A percentile compares a stretch with the other conserved stretches of the same genome.
Evolutionary conservation across 1,140 invertebrate species (phyloP).

Genomic region (Sogatella furcifera): DNA sequence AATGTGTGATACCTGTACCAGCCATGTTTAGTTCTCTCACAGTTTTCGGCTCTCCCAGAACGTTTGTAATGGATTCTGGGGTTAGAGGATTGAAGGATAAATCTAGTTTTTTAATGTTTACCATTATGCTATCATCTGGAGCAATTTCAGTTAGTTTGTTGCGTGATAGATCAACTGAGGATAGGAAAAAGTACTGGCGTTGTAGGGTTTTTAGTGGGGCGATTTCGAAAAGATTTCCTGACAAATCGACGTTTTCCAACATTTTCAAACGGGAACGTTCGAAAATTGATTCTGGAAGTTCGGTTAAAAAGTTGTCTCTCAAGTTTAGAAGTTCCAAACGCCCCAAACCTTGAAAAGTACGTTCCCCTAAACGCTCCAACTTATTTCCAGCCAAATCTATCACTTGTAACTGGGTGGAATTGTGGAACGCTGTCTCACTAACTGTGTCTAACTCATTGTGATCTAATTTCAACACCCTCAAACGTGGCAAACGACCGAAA

Average conservation of each 20-base stretch:
- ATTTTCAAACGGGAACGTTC: conserved; percentile 63
- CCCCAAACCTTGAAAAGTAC: conserved; percentile 70
- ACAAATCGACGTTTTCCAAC: conserved; percentile 70
- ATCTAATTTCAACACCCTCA: conserved; percentile 55
- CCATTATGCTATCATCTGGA: conserved; percentile 70
- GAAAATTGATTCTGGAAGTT: conserved; percentile 75
- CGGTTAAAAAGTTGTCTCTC: conserved; percentile 56
- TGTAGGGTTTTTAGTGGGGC: conserved; percentile 68
- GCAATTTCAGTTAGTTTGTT: conserved; percentile 70
- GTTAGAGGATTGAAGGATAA: conserved; percentile 75
- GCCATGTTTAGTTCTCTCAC: conserved; percentile 70
- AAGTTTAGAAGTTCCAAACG: conserved; percentile 64
- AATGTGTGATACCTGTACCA: conserved; percentile 54
- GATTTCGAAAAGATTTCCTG: conserved; percentile 61
- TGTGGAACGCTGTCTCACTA: conserved; percentile 78
- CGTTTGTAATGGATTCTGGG: conserved; percentile 54
- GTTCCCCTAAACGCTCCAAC: conserved; percentile 60
- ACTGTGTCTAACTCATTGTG: conserved; percentile 67
- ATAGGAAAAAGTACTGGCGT: conserved; percentile 70
- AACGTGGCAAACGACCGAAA: conserved; percentile 64
- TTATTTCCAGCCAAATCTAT: conserved; percentile 66
- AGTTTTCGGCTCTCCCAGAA: conserved; percentile 81
- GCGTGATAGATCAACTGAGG: conserved; percentile 62
- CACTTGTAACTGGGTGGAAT: conserved; percentile 75
- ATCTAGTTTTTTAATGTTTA: conserved; percentile 78